These are phyloP conservation scores for Martes martes DNA, from an alignment of 2,113 vertebrate genomes.

Conservation along the genomic window DNA sequence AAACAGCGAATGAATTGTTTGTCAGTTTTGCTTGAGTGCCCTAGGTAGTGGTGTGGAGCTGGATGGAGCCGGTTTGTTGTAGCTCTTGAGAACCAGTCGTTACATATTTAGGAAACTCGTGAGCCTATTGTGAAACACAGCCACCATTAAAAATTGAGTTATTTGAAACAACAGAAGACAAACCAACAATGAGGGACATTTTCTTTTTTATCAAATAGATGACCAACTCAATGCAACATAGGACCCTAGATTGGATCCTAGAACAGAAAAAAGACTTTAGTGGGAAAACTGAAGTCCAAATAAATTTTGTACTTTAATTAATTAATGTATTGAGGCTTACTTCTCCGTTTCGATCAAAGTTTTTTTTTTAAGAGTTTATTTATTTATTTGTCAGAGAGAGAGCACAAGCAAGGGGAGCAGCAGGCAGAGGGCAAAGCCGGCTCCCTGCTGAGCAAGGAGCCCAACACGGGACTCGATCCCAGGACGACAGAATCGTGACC, in stretches of 20 bases:
- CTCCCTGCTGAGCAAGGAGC: no score
- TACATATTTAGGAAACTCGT: conserved; percentile 54
- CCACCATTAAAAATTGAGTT: conserved; percentile 48
- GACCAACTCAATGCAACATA: conserved; percentile 4
- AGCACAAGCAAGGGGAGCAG: no score
- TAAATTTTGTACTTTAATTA: neutral
- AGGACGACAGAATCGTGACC: no score
- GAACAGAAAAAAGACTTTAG: neutral
- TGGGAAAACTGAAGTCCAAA: conserved; percentile 11
- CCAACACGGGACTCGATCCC: no score
- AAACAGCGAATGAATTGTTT: neutral
- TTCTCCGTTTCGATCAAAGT: neutral
- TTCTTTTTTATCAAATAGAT: conserved; percentile 39
- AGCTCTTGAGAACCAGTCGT: neutral
- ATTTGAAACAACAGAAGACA: conserved; percentile 30
- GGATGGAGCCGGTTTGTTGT: neutral
- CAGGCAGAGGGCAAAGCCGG: no score
- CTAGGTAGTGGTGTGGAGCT: neutral
- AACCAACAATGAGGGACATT: conserved; percentile 26
- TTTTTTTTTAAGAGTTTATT: no score
- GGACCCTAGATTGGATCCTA: conserved; percentile 8
- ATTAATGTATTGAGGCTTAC: neutral
- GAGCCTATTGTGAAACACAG: conserved; percentile 43
- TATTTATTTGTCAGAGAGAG: no score
- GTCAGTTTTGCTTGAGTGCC: neutral